These are phyloP conservation scores for Hylaea fasciaria DNA, from an alignment of 2,888 invertebrate species.

Conservation along the genomic window DNA sequence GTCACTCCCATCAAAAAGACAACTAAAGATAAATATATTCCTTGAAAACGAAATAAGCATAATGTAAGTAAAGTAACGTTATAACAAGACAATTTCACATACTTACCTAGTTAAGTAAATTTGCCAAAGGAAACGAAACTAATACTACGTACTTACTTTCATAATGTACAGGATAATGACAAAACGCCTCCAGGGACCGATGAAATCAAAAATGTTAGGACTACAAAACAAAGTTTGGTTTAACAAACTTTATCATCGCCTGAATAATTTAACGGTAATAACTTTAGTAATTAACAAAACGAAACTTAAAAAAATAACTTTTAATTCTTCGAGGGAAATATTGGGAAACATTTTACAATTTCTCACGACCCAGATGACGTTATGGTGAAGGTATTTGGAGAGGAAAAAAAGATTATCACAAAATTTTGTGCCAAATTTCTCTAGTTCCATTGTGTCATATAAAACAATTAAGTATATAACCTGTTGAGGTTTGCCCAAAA, in stretches of 20 bases:
- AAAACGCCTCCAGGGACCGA: slow-evolving; percentile 25
- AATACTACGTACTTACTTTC: slow-evolving; percentile 20
- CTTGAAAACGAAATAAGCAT: background rate
- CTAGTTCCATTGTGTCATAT: no score
- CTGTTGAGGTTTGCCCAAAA: no score
- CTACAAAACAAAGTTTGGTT: slow-evolving; percentile 22
- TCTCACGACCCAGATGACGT: background rate
- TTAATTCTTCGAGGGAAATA: slow-evolving; percentile 14
- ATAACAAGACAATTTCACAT: slow-evolving; percentile 12
- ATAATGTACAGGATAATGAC: slow-evolving; percentile 23
- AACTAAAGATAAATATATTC: no score
- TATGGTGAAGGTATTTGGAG: no score
- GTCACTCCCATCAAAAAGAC: no score
- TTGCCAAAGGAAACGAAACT: slow-evolving; percentile 23
- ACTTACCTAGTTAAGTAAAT: slow-evolving; percentile 29
- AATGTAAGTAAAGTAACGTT: background rate
- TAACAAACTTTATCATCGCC: slow-evolving; percentile 32
- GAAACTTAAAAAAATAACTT: slow-evolving; percentile 15
- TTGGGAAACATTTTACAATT: background rate
- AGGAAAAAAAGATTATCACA: no score
- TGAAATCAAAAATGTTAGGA: slow-evolving; percentile 32
- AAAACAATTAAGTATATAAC: no score
- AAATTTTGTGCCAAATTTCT: no score
- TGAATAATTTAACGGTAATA: slow-evolving; percentile 30
- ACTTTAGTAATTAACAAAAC: slow-evolving; percentile 37